phyloP scores from a whole-genome alignment of 37 sponge, comb jelly and placozoan species.

The Chondrilla cf. caribensis region DNA sequence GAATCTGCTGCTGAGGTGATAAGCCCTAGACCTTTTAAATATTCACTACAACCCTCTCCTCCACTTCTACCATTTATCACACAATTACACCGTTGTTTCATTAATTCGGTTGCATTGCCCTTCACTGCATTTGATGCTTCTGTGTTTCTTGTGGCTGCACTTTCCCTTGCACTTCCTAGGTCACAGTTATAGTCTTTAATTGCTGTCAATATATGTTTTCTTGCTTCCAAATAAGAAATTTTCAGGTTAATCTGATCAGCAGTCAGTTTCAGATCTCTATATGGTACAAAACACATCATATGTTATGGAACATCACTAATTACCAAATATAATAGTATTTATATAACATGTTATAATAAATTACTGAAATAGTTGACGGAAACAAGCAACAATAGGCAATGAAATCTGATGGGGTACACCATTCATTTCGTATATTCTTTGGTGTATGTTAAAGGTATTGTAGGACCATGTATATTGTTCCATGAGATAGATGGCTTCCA shows the following conservation, averaged over 20 bases:
- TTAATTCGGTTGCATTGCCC: neutral
- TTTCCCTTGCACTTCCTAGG: neutral
- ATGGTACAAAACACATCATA: no score
- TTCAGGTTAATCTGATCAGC: slow-evolving; percentile 31
- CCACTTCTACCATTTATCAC: neutral
- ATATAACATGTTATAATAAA: neutral
- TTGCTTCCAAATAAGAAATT: slow-evolving; percentile 15
- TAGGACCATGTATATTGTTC: no score
- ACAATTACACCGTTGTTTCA: neutral
- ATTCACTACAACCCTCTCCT: no score
- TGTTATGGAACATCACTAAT: neutral
- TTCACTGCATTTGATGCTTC: neutral
- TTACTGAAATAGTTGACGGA: neutral
- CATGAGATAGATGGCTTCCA: no score
- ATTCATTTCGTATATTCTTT: no score
- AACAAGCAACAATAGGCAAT: no score
- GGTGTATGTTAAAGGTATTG: no score
- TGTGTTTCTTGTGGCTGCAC: neutral
- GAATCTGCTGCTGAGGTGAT: no score
- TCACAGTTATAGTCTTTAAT: neutral
- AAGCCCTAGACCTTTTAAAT: no score
- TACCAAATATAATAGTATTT: neutral
- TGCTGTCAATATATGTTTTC: neutral
- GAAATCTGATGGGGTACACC: no score
- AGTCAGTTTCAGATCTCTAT: neutral